Conservation (phyloP, 2,888 invertebrate genomes). For the Ryuthela nishihirai region DNA sequence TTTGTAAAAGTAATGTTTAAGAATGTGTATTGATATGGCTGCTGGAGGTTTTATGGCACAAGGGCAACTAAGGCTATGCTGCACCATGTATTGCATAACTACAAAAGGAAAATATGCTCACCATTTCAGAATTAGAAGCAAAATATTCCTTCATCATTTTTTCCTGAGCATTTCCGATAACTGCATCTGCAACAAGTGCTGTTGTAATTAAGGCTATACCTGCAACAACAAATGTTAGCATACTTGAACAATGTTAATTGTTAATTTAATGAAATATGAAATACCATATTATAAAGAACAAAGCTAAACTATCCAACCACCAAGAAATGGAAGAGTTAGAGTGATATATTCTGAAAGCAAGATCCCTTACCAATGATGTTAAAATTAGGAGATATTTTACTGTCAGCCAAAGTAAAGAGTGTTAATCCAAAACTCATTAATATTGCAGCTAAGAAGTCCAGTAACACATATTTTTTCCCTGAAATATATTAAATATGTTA, state of each 20-base stretch:
- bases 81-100: too few relatives aligned
- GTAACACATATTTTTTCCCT: conserved; percentile 74
- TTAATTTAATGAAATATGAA: too few relatives aligned
- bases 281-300: too few relatives aligned
- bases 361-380: conserved; percentile 57
- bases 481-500: conserved; percentile 42
- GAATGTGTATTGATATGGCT: too few relatives aligned
- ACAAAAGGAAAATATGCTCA: conserved; percentile 38
- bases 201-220: conserved; percentile 60
- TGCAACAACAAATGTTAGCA: conserved; percentile 42
- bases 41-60: too few relatives aligned
- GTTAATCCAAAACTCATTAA: conserved; percentile 86
- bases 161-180: conserved; percentile 96
- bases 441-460: conserved; percentile 79
- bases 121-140: conserved; percentile 85
- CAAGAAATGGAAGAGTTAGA: too few relatives aligned
- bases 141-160: conserved; percentile 82
- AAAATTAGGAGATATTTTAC: conserved; percentile 60
- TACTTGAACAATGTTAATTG: too few relatives aligned
- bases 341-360: too few relatives aligned
- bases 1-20: too few relatives aligned
- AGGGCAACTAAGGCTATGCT: too few relatives aligned
- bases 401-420: conserved; percentile 81
- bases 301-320: too few relatives aligned
- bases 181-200: conserved; percentile 88